phyloP scores from a whole-genome alignment of 2,113 vertebrate species.

The Paradoxurus hermaphroditus region DNA sequence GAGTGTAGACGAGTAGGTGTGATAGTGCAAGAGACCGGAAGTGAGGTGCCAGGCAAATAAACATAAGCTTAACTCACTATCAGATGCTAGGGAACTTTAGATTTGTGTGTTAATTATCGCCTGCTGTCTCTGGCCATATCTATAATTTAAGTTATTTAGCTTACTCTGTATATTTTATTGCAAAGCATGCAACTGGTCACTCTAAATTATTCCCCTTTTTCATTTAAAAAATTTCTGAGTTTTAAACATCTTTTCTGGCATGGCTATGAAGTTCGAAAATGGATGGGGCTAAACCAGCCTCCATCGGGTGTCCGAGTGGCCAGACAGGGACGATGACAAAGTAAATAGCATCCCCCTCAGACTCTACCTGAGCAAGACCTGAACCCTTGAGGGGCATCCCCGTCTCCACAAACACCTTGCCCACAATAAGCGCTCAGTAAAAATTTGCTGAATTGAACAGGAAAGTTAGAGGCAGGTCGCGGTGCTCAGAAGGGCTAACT shows the following conservation, averaged over 20 bases:
- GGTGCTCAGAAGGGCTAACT: slow-evolving; percentile 35
- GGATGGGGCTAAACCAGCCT: background rate
- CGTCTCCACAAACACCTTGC: background rate
- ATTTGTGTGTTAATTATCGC: slow-evolving; percentile 1
- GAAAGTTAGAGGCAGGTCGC: background rate
- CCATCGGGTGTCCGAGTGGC: background rate
- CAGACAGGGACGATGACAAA: background rate
- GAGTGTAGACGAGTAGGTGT: background rate
- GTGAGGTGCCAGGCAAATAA: background rate
- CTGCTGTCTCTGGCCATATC: background rate
- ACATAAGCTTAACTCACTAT: background rate
- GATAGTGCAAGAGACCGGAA: background rate
- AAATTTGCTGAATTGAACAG: slow-evolving; percentile 11
- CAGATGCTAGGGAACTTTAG: background rate
- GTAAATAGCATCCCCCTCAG: background rate
- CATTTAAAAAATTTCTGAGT: background rate
- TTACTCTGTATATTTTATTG: background rate
- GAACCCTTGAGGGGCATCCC: background rate
- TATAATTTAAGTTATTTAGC: slow-evolving; percentile 27
- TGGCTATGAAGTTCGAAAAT: background rate
- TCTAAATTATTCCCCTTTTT: slow-evolving; percentile 27
- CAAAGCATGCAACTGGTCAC: background rate
- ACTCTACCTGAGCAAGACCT: background rate
- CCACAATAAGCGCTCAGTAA: background rate
- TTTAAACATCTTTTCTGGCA: background rate